Conservation (phyloP, 2,888 invertebrate genomes). For the Andrena flavipes region DNA sequence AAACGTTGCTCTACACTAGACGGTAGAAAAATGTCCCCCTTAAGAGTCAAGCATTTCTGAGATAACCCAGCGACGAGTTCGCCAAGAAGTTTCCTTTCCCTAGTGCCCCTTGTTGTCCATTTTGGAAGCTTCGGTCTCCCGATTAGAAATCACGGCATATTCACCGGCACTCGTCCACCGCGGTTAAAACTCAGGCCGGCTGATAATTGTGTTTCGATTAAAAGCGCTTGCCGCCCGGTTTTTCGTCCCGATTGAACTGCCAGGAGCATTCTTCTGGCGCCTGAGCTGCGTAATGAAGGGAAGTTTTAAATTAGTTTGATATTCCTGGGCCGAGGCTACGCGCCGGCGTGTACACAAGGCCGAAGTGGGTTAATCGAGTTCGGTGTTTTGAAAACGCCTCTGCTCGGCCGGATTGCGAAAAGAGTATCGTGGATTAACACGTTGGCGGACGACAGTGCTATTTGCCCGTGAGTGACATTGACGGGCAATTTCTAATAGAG, state of each 20-base stretch:
- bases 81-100: too few relatives aligned
- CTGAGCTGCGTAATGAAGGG: slow-evolving; percentile 46
- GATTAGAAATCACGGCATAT: neutral
- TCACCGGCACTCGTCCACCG: neutral
- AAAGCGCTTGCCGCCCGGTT: slow-evolving; percentile 42
- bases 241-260: slow-evolving; percentile 64
- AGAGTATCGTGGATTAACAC: slow-evolving; percentile 8
- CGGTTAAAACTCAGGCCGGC: slow-evolving; percentile 7
- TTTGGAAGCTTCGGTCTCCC: neutral
- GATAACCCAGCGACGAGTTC: too few relatives aligned
- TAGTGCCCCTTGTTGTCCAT: too few relatives aligned
- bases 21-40: too few relatives aligned
- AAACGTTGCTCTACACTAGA: too few relatives aligned
- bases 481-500: slow-evolving; percentile 1
- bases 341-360: slow-evolving; percentile 32
- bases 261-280: slow-evolving; percentile 60
- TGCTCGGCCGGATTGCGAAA: slow-evolving; percentile 7
- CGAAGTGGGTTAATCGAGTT: slow-evolving; percentile 64
- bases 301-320: slow-evolving; percentile 70
- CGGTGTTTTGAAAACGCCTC: slow-evolving; percentile 50
- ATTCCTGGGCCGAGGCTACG: slow-evolving; percentile 51
- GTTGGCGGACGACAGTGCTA: neutral
- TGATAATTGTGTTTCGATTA: slow-evolving; percentile 62
- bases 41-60: too few relatives aligned
- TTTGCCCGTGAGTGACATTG: neutral